Conservation (phyloP, 2,888 invertebrate genomes). For the Camptogramma bilineatum region DNA sequence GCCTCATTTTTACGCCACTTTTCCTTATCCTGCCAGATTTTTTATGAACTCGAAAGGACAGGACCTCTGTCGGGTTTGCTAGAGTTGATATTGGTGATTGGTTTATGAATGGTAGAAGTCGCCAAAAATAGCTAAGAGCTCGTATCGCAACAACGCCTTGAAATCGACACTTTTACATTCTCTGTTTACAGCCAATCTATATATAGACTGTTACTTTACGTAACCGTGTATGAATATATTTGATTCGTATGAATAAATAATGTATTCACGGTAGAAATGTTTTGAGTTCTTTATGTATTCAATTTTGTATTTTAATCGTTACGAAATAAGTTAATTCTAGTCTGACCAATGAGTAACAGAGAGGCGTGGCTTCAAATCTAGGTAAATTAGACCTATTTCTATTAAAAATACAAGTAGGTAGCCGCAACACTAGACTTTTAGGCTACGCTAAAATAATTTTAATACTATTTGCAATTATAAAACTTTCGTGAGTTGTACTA, state of each 20-base stretch:
- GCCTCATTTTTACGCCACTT: too few relatives aligned
- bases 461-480: too few relatives aligned
- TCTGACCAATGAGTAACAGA: neutral
- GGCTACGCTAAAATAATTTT: too few relatives aligned
- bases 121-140: neutral
- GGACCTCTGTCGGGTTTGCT: too few relatives aligned
- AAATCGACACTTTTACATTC: conserved; percentile 1
- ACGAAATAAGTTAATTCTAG: neutral
- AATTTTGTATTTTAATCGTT: neutral
- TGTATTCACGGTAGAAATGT: neutral
- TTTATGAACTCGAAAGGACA: too few relatives aligned
- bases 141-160: neutral
- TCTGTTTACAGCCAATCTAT: neutral
- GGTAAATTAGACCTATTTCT: neutral
- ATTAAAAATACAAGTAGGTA: neutral
- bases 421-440: neutral
- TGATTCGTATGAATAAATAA: neutral
- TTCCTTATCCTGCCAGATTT: too few relatives aligned
- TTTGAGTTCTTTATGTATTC: neutral
- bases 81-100: neutral
- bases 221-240: neutral
- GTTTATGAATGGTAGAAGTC: neutral
- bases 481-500: too few relatives aligned
- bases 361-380: neutral
- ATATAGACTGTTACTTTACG: neutral